Base-by-base conservation (phyloP, 2,888 invertebrate genomes). In the Rhingia rostrata region DNA sequence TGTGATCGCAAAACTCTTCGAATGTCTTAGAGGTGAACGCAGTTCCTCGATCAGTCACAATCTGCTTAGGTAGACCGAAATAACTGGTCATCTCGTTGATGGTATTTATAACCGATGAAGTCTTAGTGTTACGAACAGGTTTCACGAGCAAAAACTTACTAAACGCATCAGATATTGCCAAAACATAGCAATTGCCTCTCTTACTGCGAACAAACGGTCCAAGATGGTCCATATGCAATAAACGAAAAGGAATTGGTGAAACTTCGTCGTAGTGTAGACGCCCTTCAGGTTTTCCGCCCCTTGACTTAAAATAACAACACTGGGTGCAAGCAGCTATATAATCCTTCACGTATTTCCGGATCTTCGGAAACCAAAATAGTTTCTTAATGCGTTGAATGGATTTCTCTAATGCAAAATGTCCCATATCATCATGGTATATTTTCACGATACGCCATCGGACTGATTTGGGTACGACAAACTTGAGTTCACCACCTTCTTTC, bases 11-110 rank as follows among this genome's bases (percentile, higher is more conserved):
- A 64, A 87, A 88, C 2, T 63, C 30, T 67, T 86, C 86, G 45
- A 89, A 88, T 9, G 22, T 30, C 5, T 86, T 86, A 0, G 88
- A 87, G 0, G 87, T 88, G 61, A 86, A 89, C 2, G 88, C 72
- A 61, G 6, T 33, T 45, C 12, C 30, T 9, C n/a, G 14, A 22
- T 45, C 54, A 53, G 10, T 45, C 22, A 35, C 66, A 74, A 88
- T 69, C 6, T 82, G 74, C 45, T 39, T 67, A 45, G 87, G 7
- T 56, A 51, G 35, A 58, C 63, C 35, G n/a, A n/a, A n/a, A n/a
- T n/a, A n/a, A n/a, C n/a, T n/a, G n/a, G n/a, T n/a, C n/a, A n/a
- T n/a, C n/a, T n/a, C n/a, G n/a, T n/a, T n/a, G n/a, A n/a, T n/a
- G n/a, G n/a, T n/a, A n/a, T n/a, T n/a, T n/a, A n/a, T n/a, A n/a